These are phyloP conservation scores for Plebejus melissa DNA, from an alignment of 2,888 invertebrate species.

Conservation along the genomic window DNA sequence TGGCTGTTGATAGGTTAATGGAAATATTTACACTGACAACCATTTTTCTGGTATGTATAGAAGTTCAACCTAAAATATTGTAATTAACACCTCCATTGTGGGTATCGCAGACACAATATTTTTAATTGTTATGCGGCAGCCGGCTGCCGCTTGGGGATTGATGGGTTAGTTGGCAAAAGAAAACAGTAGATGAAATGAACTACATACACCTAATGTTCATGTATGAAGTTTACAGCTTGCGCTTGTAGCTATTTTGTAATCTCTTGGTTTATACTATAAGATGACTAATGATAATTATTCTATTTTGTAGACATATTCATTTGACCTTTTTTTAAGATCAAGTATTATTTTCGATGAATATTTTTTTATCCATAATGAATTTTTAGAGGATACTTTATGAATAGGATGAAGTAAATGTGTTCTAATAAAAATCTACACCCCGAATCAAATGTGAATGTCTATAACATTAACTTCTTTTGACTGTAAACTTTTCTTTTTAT, in stretches of 20 bases:
- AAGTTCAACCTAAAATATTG: neutral
- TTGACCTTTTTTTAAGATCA: conserved; percentile 57
- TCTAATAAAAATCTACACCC: conserved; percentile 32
- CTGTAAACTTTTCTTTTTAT: conserved; percentile 38
- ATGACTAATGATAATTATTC: conserved; percentile 49
- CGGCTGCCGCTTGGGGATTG: too few relatives aligned
- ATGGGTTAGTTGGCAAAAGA: neutral
- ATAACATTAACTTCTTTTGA: conserved; percentile 19
- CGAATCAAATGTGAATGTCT: conserved; percentile 22
- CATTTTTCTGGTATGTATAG: neutral
- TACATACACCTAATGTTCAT: conserved; percentile 35
- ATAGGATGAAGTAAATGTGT: conserved; percentile 30
- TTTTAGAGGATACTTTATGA: conserved; percentile 25
- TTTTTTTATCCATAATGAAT: conserved; percentile 42
- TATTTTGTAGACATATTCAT: conserved; percentile 64
- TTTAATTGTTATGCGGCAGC: too few relatives aligned
- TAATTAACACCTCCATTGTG: neutral
- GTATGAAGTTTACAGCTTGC: conserved; percentile 22
- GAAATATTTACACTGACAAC: neutral
- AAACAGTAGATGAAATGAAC: neutral
- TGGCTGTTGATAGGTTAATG: neutral
- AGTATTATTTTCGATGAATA: conserved; percentile 76
- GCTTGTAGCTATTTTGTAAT: conserved; percentile 70
- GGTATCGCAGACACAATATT: too few relatives aligned
- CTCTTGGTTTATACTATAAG: conserved; percentile 67